Percentiles rank a stretch among this genome's conserved stretches.
These are phyloP conservation scores for Setipinna tenuifilis DNA, from an alignment of 2,797 vertebrate genomes.

Conservation along the genomic window DNA sequence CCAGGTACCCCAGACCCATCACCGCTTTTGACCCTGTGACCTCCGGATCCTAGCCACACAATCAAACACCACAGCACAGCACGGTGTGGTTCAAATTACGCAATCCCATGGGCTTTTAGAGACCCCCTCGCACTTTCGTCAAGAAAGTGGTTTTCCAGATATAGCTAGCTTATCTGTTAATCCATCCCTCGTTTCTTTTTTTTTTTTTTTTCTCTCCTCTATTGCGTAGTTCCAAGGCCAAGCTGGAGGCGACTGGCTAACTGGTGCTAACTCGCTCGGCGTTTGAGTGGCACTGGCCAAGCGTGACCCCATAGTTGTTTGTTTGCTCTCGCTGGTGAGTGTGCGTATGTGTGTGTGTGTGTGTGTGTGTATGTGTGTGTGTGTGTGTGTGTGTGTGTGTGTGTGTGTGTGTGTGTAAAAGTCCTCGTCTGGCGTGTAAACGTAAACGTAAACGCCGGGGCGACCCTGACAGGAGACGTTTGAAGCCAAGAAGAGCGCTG, in stretches of 20 bases:
- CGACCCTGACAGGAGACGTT: background rate
- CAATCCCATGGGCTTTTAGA: slow-evolving; percentile 31
- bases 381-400: no score
- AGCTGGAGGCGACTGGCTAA: slow-evolving; percentile 8
- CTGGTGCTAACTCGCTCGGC: background rate
- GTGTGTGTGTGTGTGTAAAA: background rate
- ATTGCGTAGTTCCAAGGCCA: background rate
- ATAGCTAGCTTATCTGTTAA: slow-evolving; percentile 41
- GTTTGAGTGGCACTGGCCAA: slow-evolving; percentile 32
- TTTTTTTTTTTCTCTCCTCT: slow-evolving; percentile 39
- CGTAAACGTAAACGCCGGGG: background rate
- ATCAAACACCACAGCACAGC: slow-evolving; percentile 29
- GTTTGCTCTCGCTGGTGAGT: slow-evolving; percentile 37
- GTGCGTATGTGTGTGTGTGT: no score
- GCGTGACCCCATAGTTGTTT: slow-evolving; percentile 43
- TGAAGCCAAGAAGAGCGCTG: background rate
- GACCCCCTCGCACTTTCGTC: background rate
- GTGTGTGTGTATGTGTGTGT: no score
- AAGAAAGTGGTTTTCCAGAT: slow-evolving; percentile 33
- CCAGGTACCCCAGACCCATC: slow-evolving; percentile 22
- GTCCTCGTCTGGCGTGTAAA: background rate
- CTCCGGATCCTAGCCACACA: slow-evolving; percentile 30
- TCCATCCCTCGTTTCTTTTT: slow-evolving; percentile 44
- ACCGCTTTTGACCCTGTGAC: slow-evolving; percentile 8
- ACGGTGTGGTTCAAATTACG: slow-evolving; percentile 55